phyloP scores from a whole-genome alignment of 2,888 invertebrate species.

The Mantis religiosa region DNA sequence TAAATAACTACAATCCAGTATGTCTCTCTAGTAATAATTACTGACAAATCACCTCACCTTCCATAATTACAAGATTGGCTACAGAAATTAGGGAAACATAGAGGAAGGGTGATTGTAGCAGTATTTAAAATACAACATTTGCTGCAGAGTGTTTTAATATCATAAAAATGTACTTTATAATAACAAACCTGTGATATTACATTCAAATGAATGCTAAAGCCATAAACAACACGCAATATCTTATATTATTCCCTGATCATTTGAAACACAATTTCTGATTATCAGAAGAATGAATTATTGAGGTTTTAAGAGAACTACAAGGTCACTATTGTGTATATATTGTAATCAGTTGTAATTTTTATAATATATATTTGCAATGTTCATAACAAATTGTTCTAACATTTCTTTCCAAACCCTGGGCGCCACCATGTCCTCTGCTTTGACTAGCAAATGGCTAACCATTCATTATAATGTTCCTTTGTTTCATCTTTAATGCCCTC shows the following conservation, averaged over 20 bases:
- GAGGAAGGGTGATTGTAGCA: too few relatives aligned
- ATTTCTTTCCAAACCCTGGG: too few relatives aligned
- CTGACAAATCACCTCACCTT: too few relatives aligned
- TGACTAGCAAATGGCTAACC: background rate
- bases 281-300: too few relatives aligned
- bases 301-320: background rate
- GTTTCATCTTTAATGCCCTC: background rate
- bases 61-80: too few relatives aligned
- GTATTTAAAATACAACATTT: background rate
- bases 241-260: background rate
- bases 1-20: too few relatives aligned
- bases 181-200: conserved; percentile 15
- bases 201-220: background rate
- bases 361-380: background rate
- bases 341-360: background rate
- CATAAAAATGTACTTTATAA: background rate
- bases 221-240: too few relatives aligned
- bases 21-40: too few relatives aligned
- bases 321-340: background rate
- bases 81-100: too few relatives aligned
- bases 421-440: too few relatives aligned
- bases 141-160: background rate
- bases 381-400: too few relatives aligned
- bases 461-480: too few relatives aligned
- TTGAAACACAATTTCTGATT: background rate